Percentiles rank a stretch among this genome's conserved stretches.
These are phyloP conservation scores for Phataginus tetradactyla DNA, from an alignment of 2,797 vertebrate species.

Conservation along the genomic window DNA sequence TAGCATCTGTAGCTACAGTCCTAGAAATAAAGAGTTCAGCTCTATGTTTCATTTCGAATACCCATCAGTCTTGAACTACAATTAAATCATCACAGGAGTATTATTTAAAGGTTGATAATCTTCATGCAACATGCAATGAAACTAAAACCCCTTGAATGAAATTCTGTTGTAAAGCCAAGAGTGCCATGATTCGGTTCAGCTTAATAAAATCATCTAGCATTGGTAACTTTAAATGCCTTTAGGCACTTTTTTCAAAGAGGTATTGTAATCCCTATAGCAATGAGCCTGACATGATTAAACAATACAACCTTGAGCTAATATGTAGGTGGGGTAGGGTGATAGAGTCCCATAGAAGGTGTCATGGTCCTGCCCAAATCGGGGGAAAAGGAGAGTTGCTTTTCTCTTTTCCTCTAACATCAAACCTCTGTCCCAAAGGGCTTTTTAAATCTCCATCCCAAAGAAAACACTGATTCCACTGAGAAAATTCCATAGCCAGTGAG, in stretches of 20 bases:
- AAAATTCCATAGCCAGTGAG: neutral
- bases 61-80: conserved; percentile 41
- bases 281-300: neutral
- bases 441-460: neutral
- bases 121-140: conserved; percentile 28
- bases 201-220: conserved; percentile 24
- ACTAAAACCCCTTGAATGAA: conserved; percentile 22
- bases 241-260: neutral
- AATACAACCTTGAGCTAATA: neutral
- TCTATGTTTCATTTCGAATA: conserved; percentile 41
- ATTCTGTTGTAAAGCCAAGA: neutral
- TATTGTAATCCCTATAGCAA: neutral
- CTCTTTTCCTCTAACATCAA: neutral
- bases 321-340: rapidly evolving
- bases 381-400: neutral
- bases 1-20: conserved; percentile 43
- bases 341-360: neutral
- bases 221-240: neutral
- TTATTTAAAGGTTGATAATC: conserved; percentile 45
- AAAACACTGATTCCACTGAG: neutral
- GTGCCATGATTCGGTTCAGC: neutral
- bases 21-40: neutral
- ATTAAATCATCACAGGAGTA: conserved; percentile 36
- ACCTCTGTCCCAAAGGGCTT: neutral
- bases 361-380: neutral